Evolutionary conservation across 2,113 vertebrate genomes (phyloP).

Genomic region (Lucifuga dentata): DNA sequence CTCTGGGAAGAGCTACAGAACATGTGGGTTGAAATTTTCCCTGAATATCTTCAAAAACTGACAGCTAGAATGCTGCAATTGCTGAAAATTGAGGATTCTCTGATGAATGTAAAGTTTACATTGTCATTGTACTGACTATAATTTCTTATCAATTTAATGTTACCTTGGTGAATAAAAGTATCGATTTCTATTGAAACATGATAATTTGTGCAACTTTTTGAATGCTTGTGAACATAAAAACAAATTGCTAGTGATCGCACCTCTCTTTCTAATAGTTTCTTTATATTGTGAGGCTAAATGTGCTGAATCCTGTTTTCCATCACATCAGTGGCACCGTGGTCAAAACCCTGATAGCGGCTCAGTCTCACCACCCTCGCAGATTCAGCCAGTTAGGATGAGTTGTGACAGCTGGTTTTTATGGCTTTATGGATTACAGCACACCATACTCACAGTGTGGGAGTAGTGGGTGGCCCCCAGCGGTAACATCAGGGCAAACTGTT

Average conservation of each 20-base stretch:
- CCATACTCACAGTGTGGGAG: not conserved
- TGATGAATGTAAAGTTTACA: too few species aligned
- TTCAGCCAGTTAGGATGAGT: slow-evolving; percentile 45
- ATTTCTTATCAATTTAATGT: too few species aligned
- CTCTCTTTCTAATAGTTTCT: not conserved
- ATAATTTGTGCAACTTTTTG: too few species aligned
- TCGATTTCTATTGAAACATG: too few species aligned
- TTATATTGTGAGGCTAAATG: not conserved
- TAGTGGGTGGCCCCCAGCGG: not conserved
- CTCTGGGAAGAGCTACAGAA: too few species aligned
- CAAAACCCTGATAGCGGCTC: slow-evolving; percentile 6
- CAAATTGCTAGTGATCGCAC: not conserved
- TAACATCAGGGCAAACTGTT: slow-evolving; percentile 14
- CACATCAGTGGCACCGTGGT: slow-evolving; percentile 6
- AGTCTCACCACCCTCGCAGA: not conserved
- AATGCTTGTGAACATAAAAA: too few species aligned
- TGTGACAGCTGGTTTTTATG: slow-evolving; percentile 60
- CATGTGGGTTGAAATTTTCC: too few species aligned
- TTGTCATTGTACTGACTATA: too few species aligned
- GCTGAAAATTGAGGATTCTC: too few species aligned
- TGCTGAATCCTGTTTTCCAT: not conserved
- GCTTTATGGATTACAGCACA: slow-evolving; percentile 52
- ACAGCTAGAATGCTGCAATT: too few species aligned
- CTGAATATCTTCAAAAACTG: too few species aligned
- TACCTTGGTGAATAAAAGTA: too few species aligned